Evolutionary conservation across 2,113 vertebrate species (phyloP).

Genomic region (Hippolais icterina): DNA sequence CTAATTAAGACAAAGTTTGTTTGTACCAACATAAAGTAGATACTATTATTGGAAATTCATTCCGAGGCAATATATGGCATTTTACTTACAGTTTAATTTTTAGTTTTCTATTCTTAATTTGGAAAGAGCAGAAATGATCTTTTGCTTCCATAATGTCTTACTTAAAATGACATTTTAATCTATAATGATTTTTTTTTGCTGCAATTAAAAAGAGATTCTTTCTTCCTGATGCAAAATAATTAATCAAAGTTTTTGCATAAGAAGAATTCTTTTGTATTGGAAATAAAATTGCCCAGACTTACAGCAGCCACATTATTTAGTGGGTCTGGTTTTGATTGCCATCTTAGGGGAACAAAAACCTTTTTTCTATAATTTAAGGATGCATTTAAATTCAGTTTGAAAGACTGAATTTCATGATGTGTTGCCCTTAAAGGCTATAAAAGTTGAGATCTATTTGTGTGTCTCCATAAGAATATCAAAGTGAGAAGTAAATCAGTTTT

Average conservation of each 20-base stretch:
- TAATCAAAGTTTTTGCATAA: conserved; percentile 31
- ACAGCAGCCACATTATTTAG: conserved; percentile 15
- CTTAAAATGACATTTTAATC: conserved; percentile 71
- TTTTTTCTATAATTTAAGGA: conserved; percentile 25
- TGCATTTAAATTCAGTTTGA: conserved; percentile 50
- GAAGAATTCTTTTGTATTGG: not conserved
- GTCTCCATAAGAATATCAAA: not conserved
- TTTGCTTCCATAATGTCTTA: conserved; percentile 60
- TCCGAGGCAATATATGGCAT: conserved; percentile 55
- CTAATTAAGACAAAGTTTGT: conserved; percentile 76
- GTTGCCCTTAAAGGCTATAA: conserved; percentile 7
- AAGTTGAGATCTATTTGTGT: conserved; percentile 5
- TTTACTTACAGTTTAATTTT: conserved; percentile 69
- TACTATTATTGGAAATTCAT: conserved; percentile 72
- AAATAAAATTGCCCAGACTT: not conserved
- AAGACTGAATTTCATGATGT: not conserved
- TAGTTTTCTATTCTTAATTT: conserved; percentile 62
- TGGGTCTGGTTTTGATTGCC: not conserved
- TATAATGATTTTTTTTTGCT: conserved; percentile 63
- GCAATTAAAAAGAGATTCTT: conserved; percentile 43
- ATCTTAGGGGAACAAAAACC: conserved; percentile 6
- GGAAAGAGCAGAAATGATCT: conserved; percentile 65
- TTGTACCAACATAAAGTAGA: conserved; percentile 67
- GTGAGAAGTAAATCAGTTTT: not conserved
- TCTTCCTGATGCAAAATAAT: conserved; percentile 36